Percentiles rank a stretch among this genome's conserved stretches.
phyloP scores from a whole-genome alignment of 2,113 vertebrate genomes.

The Rousettus leschenaultii region DNA sequence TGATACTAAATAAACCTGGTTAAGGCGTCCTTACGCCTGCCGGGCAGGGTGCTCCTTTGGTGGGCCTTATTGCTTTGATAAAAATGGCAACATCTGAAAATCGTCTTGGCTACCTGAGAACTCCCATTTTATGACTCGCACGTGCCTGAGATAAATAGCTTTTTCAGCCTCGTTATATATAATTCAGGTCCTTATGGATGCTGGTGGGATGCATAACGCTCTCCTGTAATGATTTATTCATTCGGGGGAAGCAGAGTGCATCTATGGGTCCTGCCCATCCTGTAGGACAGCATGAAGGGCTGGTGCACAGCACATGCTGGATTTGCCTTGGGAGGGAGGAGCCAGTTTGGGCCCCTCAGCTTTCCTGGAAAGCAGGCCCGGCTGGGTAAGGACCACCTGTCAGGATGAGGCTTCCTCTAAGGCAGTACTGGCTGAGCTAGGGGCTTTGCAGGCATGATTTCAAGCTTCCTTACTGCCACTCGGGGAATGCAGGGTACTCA shows the following conservation, averaged over 20 bases:
- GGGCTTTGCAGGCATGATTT: background rate
- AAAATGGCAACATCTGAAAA: constrained; percentile 56
- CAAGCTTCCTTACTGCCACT: background rate
- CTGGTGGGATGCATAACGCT: background rate
- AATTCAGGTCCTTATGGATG: constrained; percentile 48
- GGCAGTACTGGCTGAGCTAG: background rate
- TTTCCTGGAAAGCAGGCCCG: background rate
- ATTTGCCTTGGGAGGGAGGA: background rate
- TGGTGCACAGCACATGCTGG: background rate
- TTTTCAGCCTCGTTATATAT: constrained; percentile 60
- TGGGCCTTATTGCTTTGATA: constrained; percentile 58
- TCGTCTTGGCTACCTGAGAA: background rate
- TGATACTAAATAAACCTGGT: background rate
- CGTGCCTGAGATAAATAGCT: constrained; percentile 52
- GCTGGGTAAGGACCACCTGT: background rate
- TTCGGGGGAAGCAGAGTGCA: background rate
- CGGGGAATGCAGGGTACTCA: background rate
- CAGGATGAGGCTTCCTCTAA: background rate
- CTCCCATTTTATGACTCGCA: constrained; percentile 32
- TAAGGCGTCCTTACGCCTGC: background rate
- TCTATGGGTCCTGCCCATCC: background rate
- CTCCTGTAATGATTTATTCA: constrained; percentile 56
- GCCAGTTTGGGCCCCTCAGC: background rate
- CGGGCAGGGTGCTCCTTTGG: background rate
- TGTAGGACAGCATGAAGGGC: background rate